Base-by-base conservation (phyloP, 2,797 vertebrate genomes). In the Platyrinchus mystaceus region DNA sequence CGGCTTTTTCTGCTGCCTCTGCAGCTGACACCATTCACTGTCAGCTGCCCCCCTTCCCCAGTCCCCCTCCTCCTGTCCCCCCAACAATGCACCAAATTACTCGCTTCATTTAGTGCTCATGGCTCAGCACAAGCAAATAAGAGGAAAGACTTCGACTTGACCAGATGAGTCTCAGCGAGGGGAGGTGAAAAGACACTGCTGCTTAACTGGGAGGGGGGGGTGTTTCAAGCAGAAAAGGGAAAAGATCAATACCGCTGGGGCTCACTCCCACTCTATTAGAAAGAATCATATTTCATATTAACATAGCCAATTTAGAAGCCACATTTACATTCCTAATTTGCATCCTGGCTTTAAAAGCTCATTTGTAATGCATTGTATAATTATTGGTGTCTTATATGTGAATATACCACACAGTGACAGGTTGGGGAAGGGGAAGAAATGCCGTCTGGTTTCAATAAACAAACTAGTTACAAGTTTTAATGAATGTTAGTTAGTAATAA, bases 1-100 rank as follows among this genome's bases (percentile, higher is more conserved):
- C 98, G 99, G 99, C 99, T 99, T 99, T 99, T 99, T 99, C 99
- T 99, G 99, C 99, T 99, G 99, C 99, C 99, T 99, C 98, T 98
- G 99, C 99, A 99, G 99, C 99, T 99, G 99, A 99, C 99, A 99
- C 99, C 98, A 99, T 99, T 99, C 98, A 96, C 98, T 98, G 97
- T 98, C 98, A 98, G 98, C 97, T 98, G 98, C 98, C 99, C 98
- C 98, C 98, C 98, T 98, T 98, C 98, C 97, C 96, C 68, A 34
- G 68, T 58, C 98, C 98, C 98, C 98, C 98, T 98, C 98, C 98
- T 97, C 95, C 71, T 24, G 91, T 68, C 69, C 92, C 94, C 96
- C 95, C 97, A 97, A 98, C 98, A 98, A 98, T 98, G 98, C 97
- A 92, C 98, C 97, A 97, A 98, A 98, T 98, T 98, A 98, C 97